Base-by-base conservation (phyloP, 2,888 invertebrate species). In the Lydus trimaculatus region DNA sequence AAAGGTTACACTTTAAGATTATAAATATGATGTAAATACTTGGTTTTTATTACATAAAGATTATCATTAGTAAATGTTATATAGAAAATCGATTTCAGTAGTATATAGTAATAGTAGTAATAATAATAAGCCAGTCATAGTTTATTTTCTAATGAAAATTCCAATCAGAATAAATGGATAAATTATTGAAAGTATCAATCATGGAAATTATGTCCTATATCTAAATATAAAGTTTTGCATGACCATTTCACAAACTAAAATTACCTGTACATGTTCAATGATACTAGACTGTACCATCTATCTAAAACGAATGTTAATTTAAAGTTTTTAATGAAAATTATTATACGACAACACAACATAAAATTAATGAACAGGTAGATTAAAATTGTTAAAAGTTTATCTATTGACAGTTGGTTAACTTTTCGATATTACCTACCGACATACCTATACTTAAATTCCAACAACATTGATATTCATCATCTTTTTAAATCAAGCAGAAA, bases 401-500 rank as follows among this genome's bases (percentile, higher is more conserved):
- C n/a, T n/a, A n/a, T n/a, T n/a, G n/a, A n/a, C n/a, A n/a, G n/a
- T n/a, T n/a, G n/a, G n/a, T n/a, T n/a, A n/a, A n/a, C n/a, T n/a
- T n/a, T n/a, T n/a, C n/a, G n/a, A n/a, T n/a, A n/a, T n/a, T n/a
- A n/a, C n/a, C n/a, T n/a, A n/a, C n/a, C n/a, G n/a, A n/a, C n/a
- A n/a, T n/a, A n/a, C 7, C 7, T 9, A 33, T 6, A 43, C 4
- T 28, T 28, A 3, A 28, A 28, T 28, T 28, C 28, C n/a, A n/a
- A 28, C 4, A 2, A 28, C 56, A 25, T 23, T 56, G 56, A 56
- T 43, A 43, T 43, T 61, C 64, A 71, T 65, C 66, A 63, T 67
- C 68, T 3, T 68, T 63, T 65, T 70, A 73, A 73, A 63, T 71
- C 74, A 73, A 70, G 75, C 72, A 73, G 74, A 76, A 78, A 77